A percentile compares a stretch with the other conserved stretches of the same genome.
These are phyloP conservation scores for Pedetes capensis DNA, from an alignment of 2,113 vertebrate species.

Conservation along the genomic window DNA sequence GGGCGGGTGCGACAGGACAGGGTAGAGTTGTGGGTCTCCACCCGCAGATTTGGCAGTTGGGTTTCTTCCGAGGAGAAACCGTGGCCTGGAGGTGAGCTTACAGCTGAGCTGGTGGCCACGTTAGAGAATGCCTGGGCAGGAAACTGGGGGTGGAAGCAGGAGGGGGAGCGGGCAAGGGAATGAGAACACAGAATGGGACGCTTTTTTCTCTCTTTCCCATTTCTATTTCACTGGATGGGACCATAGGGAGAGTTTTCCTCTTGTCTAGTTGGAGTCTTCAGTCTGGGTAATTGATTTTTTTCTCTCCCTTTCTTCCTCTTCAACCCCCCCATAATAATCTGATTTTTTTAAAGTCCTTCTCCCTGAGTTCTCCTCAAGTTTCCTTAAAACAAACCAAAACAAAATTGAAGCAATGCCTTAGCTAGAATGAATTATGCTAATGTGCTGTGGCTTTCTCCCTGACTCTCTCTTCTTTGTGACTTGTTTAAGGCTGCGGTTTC, in stretches of 20 bases:
- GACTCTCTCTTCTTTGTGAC: conserved; percentile 72
- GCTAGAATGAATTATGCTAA: conserved; percentile 9
- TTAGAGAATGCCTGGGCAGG: neutral
- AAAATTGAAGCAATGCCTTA: neutral
- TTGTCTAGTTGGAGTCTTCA: neutral
- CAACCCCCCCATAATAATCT: neutral
- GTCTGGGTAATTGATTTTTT: neutral
- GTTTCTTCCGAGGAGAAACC: neutral
- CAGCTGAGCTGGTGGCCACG: neutral
- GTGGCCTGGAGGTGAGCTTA: neutral
- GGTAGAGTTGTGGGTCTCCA: neutral
- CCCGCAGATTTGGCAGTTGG: neutral
- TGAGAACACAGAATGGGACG: neutral
- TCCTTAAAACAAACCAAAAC: neutral
- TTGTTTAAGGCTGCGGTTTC: conserved; percentile 75
- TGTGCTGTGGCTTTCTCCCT: conserved; percentile 11
- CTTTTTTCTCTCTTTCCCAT: neutral
- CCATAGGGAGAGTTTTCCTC: neutral
- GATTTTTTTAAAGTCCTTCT: neutral
- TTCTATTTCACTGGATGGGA: neutral
- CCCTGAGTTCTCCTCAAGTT: neutral
- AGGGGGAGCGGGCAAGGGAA: neutral
- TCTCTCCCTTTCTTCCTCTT: neutral
- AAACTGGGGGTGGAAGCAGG: too few relatives aligned
- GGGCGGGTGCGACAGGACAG: too few relatives aligned